Conservation (phyloP, 2,113 vertebrate species). For the Ramphastos sulfuratus region DNA sequence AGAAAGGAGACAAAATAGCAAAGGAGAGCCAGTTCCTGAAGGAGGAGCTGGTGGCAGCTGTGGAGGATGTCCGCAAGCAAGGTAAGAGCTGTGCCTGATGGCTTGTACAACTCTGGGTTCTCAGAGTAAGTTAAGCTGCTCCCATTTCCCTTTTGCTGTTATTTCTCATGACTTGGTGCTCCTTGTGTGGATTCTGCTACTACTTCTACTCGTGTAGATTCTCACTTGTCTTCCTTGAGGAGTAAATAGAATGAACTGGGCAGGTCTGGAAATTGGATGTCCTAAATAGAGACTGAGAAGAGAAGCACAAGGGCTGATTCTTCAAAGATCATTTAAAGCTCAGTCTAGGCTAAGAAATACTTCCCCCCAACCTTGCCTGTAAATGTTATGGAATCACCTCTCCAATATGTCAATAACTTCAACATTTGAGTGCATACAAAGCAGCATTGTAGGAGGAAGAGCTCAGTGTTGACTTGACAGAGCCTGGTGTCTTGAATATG, state of each 20-base stretch:
- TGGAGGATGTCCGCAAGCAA: constrained; percentile 99
- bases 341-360: neutral
- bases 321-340: neutral
- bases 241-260: neutral
- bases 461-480: neutral
- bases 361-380: neutral
- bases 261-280: neutral
- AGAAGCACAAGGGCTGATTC: neutral
- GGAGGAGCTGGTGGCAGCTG: constrained; percentile 93
- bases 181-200: neutral
- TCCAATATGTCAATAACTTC: neutral
- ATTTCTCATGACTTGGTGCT: neutral
- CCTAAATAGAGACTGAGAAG: neutral
- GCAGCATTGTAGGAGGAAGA: constrained; percentile 6
- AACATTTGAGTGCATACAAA: neutral
- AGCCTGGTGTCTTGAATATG: neutral
- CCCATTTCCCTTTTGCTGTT: neutral
- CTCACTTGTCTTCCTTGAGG: neutral
- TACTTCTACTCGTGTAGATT: too few species aligned
- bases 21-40: constrained; percentile 98
- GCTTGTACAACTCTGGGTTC: fast-evolving
- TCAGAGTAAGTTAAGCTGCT: neutral
- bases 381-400: neutral
- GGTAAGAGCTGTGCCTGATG: constrained; percentile 74
- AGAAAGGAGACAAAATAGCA: constrained; percentile 98